Evolutionary conservation across 2,113 vertebrate genomes (phyloP).

Genomic region (Orientallactaga bullata): DNA sequence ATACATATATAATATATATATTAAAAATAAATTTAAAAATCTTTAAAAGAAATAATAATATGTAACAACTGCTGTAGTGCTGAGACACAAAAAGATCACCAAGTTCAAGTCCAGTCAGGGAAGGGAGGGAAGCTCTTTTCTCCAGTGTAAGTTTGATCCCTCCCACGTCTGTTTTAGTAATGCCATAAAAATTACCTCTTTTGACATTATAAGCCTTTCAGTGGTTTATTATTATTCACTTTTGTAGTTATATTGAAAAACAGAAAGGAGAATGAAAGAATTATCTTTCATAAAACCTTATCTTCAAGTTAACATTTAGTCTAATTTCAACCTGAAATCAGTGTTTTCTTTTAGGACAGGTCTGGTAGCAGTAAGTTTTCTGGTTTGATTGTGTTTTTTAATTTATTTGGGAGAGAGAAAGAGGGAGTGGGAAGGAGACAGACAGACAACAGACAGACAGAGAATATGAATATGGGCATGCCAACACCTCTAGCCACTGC

Average conservation of each 20-base stretch:
- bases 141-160: background rate
- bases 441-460: too few species aligned
- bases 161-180: slow-evolving; percentile 32
- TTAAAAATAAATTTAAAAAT: too few species aligned
- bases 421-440: too few species aligned
- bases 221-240: slow-evolving; percentile 48
- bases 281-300: slow-evolving; percentile 44
- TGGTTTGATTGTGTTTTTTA: slow-evolving; percentile 30
- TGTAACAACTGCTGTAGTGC: background rate
- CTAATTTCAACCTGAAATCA: slow-evolving; percentile 45
- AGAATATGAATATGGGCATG: too few species aligned
- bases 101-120: background rate
- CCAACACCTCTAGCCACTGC: too few species aligned
- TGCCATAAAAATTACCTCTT: slow-evolving; percentile 5
- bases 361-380: slow-evolving; percentile 1
- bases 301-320: slow-evolving; percentile 46
- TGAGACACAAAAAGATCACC: background rate
- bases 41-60: too few species aligned
- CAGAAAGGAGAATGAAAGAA: slow-evolving; percentile 35
- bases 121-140: background rate
- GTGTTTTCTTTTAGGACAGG: slow-evolving; percentile 28
- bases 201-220: background rate
- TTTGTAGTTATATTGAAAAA: slow-evolving; percentile 22
- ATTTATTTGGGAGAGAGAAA: too few species aligned
- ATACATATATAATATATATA: too few species aligned